A percentile compares a stretch with the other conserved stretches of the same genome.
Conservation (phyloP, 1,140 invertebrate species). For the Drosophila eugracilis region DNA sequence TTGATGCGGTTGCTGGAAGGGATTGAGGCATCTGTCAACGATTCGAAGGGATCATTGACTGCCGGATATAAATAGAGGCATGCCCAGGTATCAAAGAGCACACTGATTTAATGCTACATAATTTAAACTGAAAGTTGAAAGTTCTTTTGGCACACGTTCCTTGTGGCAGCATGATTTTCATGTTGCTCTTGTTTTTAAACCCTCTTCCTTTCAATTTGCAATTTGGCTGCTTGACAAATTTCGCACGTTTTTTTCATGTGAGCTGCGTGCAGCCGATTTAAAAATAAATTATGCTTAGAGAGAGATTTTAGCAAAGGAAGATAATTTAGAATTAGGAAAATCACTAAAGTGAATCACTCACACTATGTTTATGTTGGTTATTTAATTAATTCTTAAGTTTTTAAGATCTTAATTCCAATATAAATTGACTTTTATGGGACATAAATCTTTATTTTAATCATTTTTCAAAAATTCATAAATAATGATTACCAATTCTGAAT, state of each 20-base stretch:
- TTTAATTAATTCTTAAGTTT: neutral
- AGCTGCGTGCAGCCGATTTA: slow-evolving; percentile 41
- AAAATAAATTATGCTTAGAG: slow-evolving; percentile 34
- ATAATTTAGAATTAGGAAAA: slow-evolving; percentile 3
- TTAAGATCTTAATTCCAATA: neutral
- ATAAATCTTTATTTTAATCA: too few relatives aligned
- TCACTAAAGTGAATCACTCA: slow-evolving; percentile 24
- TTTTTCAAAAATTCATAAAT: neutral
- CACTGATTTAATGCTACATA: slow-evolving; percentile 49
- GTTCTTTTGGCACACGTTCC: slow-evolving; percentile 47
- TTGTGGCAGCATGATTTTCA: slow-evolving; percentile 42
- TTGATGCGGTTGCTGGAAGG: slow-evolving; percentile 31
- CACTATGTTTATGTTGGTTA: neutral
- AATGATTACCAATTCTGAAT: neutral
- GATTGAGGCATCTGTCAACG: slow-evolving; percentile 44
- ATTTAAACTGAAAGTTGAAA: slow-evolving; percentile 53
- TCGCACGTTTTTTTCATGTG: slow-evolving; percentile 32
- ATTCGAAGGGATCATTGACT: slow-evolving; percentile 59
- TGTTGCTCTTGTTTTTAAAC: slow-evolving; percentile 22
- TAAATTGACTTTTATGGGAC: neutral
- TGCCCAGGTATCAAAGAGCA: slow-evolving; percentile 42
- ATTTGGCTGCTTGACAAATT: slow-evolving; percentile 59
- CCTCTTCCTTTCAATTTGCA: slow-evolving; percentile 15
- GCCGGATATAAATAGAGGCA: slow-evolving; percentile 58
- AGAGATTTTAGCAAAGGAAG: slow-evolving; percentile 10